Evolutionary conservation across 2,113 vertebrate genomes (phyloP), one percentile per base, ranked within the genome.

Genomic region (Myrmecobius fasciatus): DNA sequence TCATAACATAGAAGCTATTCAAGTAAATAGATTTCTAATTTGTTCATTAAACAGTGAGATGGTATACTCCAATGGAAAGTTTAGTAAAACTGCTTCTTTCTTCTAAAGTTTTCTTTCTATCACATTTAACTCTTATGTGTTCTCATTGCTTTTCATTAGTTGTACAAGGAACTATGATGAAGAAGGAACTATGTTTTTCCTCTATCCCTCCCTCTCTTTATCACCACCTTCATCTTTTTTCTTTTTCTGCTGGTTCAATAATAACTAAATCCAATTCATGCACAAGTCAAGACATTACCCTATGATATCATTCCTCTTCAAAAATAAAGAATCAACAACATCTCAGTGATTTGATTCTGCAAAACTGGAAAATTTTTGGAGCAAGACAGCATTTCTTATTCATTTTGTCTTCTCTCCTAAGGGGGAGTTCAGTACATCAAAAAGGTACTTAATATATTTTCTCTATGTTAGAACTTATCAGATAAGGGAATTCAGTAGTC

Each of bases 1-100:
- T 51, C 91, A 91, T 75, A 53, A 28, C 92, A 56, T 52, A 92
- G 90, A 95, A 94, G 95, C 67, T 28, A 90, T 95, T 94, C 91
- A 47, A 94, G 90, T 26, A 96, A 95, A 96, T 53, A 75, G 91
- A 93, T 94, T 92, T 92, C 89, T 96, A 95, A 94, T 97, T 93
- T 92, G 52, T 94, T 96, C 94, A 96, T 92, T 94, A 88, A 97
- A 11, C n/a, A 95, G 96, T 95, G 91, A 60, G 94, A 20, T 14
- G 53, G 0, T 36, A 93, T 53, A 52, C 93, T 95, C 24, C 96
- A 31, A n/a, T 31, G 67, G 89, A 92, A 53, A 94, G 91, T 90
- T 89, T 89, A 91, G 88, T 49, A 91, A 54, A 93, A 94, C 46
- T 52, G 1, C 89, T 43, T 93, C 25, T 91, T 89, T 91, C 36